Evolutionary conservation across 2,113 vertebrate genomes (phyloP).

Genomic region (Rhegmatorhina hoffmannsi): DNA sequence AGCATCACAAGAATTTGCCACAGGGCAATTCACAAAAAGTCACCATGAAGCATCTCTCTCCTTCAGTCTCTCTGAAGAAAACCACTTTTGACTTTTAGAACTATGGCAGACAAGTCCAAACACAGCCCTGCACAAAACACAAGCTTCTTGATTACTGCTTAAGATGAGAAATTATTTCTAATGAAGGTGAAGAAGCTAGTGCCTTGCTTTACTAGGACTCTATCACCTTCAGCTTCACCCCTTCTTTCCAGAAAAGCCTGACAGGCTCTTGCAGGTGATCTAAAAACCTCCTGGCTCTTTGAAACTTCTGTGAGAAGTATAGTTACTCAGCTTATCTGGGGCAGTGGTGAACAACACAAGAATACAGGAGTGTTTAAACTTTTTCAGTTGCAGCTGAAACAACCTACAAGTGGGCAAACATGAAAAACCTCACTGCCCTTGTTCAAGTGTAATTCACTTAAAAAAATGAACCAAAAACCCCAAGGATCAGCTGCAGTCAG

Average conservation of each 20-base stretch:
- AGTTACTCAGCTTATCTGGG: not conserved
- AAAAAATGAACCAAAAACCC: not conserved
- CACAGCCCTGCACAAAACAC: not conserved
- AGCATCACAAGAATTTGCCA: conserved; percentile 30
- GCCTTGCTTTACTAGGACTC: not conserved
- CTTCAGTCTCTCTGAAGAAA: not conserved
- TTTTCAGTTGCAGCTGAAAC: not conserved
- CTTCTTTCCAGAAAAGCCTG: not conserved
- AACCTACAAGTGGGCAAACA: not conserved
- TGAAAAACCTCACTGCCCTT: not conserved
- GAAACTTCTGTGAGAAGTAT: not conserved
- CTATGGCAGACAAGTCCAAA: not conserved
- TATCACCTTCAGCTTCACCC: not conserved
- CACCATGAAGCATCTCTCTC: not conserved
- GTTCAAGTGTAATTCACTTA: not conserved
- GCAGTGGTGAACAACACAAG: not conserved
- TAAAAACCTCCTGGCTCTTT: not conserved
- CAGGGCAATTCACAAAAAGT: not conserved
- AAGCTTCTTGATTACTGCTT: not conserved
- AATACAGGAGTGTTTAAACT: not conserved
- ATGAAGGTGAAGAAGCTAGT: not conserved
- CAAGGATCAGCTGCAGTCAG: not conserved
- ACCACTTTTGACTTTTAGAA: not conserved
- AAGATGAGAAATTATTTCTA: not conserved
- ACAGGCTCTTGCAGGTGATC: not conserved